Percentiles rank a stretch among this genome's conserved stretches.
Evolutionary conservation across 1,140 invertebrate genomes (phyloP).

Genomic region (Galleria mellonella): DNA sequence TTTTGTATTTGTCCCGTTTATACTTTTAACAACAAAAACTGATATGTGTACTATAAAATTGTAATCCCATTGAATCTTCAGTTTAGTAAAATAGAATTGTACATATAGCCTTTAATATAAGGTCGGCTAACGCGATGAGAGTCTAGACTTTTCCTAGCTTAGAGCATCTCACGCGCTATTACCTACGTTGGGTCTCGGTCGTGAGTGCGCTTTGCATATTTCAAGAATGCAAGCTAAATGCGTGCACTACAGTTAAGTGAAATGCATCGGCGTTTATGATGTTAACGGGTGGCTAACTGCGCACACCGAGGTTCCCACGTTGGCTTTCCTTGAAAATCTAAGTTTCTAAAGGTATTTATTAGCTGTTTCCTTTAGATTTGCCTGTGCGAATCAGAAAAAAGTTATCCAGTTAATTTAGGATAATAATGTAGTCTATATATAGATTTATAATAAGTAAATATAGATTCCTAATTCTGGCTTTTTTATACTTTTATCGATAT

Average conservation of each 20-base stretch:
- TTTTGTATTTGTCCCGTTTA: too few species aligned
- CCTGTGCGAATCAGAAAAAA: too few species aligned
- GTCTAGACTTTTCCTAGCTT: constrained; percentile 35
- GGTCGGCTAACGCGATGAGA: constrained; percentile 28
- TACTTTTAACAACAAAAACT: too few species aligned
- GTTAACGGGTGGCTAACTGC: constrained; percentile 37
- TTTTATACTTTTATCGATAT: too few species aligned
- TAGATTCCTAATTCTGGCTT: too few species aligned
- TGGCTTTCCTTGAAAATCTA: constrained; percentile 17
- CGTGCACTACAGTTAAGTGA: constrained; percentile 53
- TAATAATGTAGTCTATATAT: too few species aligned
- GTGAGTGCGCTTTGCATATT: constrained; percentile 68
- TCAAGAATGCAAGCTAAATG: constrained; percentile 57
- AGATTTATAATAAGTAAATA: too few species aligned
- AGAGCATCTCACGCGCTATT: constrained; percentile 57
- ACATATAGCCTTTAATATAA: constrained; percentile 19
- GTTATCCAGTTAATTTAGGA: too few species aligned
- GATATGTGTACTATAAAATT: too few species aligned
- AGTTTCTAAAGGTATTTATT: neutral
- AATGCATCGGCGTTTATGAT: constrained; percentile 58
- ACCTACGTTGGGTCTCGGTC: constrained; percentile 36
- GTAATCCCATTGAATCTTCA: too few species aligned
- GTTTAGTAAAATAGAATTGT: too few species aligned
- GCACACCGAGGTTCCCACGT: constrained; percentile 40
- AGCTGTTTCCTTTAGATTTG: too few species aligned